phyloP scores from a whole-genome alignment of 2,888 invertebrate genomes.

The Folsomia candida region DNA sequence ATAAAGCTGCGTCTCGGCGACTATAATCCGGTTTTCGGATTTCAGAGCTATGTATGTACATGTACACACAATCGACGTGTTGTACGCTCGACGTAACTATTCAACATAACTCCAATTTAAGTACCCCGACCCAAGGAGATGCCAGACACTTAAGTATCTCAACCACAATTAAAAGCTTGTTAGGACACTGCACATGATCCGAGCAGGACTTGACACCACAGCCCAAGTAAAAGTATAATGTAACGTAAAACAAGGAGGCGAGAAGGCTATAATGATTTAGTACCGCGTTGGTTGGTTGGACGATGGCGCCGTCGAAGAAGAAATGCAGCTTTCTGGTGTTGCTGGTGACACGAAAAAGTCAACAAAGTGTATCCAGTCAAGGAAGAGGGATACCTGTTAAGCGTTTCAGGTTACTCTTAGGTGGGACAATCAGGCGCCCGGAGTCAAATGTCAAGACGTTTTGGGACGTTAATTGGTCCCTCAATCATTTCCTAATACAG shows the following conservation, averaged over 20 bases:
- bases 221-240: too few relatives aligned
- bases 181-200: not conserved
- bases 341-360: slow-evolving; percentile 22
- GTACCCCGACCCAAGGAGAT: not conserved
- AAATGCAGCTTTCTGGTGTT: slow-evolving; percentile 4
- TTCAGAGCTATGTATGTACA: slow-evolving; percentile 21
- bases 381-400: slow-evolving; percentile 21
- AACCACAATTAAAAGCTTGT: slow-evolving; percentile 9
- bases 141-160: slow-evolving; percentile 5
- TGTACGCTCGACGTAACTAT: too few relatives aligned
- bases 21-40: slow-evolving; percentile 50
- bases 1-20: not conserved
- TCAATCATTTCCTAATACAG: slow-evolving; percentile 51
- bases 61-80: too few relatives aligned
- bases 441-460: slow-evolving; percentile 51
- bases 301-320: slow-evolving; percentile 10
- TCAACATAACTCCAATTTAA: slow-evolving; percentile 7
- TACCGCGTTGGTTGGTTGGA: not conserved
- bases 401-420: slow-evolving; percentile 49
- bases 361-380: slow-evolving; percentile 17
- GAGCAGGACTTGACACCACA: not conserved
- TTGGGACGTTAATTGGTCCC: slow-evolving; percentile 51
- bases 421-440: slow-evolving; percentile 51
- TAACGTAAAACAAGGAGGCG: not conserved
- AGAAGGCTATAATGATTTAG: slow-evolving; percentile 8